These are phyloP conservation scores for Enteromius mattozi DNA, from an alignment of 2,797 vertebrate species.

Conservation along the genomic window DNA sequence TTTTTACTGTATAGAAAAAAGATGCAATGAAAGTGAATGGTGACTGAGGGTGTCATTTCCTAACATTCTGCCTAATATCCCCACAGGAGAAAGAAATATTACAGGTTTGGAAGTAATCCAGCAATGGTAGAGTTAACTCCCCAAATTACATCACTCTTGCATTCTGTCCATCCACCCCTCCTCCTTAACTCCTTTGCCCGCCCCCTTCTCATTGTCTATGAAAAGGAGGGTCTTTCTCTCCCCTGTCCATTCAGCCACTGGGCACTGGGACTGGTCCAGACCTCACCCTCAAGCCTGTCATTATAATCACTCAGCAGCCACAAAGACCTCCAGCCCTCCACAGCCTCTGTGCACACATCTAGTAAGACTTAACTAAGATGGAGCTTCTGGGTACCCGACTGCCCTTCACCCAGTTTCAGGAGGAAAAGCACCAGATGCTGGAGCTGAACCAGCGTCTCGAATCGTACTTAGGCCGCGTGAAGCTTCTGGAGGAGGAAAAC, in stretches of 20 bases:
- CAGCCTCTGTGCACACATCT: conserved; percentile 31
- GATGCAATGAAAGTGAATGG: not conserved
- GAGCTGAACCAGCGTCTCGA: conserved; percentile 90
- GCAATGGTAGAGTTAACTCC: conserved; percentile 72
- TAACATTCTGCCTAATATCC: not conserved
- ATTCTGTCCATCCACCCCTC: conserved; percentile 50
- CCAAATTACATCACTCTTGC: conserved; percentile 68
- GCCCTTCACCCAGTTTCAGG: conserved; percentile 67
- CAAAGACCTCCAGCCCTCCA: conserved; percentile 50
- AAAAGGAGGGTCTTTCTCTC: conserved; percentile 71
- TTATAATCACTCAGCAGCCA: conserved; percentile 40
- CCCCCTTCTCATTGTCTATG: conserved; percentile 73
- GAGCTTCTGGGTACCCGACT: conserved; percentile 63
- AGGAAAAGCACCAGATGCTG: conserved; percentile 91
- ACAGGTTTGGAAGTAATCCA: conserved; percentile 42
- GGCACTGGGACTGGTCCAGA: conserved; percentile 60
- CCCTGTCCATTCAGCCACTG: conserved; percentile 63
- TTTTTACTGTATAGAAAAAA: not conserved
- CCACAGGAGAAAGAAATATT: not conserved
- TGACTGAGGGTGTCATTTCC: not conserved
- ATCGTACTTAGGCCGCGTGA: conserved; percentile 87
- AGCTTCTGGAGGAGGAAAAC: conserved; percentile 90
- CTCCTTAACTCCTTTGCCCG: conserved; percentile 59
- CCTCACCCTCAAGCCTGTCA: conserved; percentile 50
- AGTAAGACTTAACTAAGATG: conserved; percentile 66